Conservation (phyloP, 1,140 invertebrate species). For the Eubasilissa regina region DNA sequence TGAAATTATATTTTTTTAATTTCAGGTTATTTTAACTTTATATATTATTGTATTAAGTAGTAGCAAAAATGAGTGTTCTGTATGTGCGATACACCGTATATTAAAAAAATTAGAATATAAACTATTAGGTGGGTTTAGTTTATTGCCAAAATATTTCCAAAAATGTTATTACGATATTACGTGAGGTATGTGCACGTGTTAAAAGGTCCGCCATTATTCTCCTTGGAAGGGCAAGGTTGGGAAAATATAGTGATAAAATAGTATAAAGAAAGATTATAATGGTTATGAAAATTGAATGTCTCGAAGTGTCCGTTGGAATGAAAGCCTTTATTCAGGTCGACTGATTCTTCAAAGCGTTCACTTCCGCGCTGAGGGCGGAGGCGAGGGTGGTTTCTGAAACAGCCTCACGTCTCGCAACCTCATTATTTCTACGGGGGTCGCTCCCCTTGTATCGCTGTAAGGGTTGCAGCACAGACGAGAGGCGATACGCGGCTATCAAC, state of each 20-base stretch:
- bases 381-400: conserved; percentile 21
- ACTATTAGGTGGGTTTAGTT: no score
- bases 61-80: no score
- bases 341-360: conserved; percentile 51
- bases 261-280: conserved; percentile 18
- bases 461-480: conserved; percentile 4
- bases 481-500: no score
- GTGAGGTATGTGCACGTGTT: no score
- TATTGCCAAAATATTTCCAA: no score
- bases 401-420: conserved; percentile 35
- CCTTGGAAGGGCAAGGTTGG: not conserved
- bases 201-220: no score
- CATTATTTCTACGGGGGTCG: conserved; percentile 32
- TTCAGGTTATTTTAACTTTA: no score
- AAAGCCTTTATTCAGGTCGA: conserved; percentile 48
- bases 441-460: not conserved
- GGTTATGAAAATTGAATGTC: conserved; percentile 45
- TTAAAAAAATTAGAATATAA: no score
- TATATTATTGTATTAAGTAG: no score
- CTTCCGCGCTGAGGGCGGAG: not conserved
- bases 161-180: no score
- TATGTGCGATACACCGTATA: no score
- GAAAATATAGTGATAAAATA: conserved; percentile 27
- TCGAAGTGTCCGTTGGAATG: conserved; percentile 43
- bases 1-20: no score